These are phyloP conservation scores for Crenuchus spilurus DNA, from an alignment of 2,797 vertebrate genomes.

Conservation along the genomic window DNA sequence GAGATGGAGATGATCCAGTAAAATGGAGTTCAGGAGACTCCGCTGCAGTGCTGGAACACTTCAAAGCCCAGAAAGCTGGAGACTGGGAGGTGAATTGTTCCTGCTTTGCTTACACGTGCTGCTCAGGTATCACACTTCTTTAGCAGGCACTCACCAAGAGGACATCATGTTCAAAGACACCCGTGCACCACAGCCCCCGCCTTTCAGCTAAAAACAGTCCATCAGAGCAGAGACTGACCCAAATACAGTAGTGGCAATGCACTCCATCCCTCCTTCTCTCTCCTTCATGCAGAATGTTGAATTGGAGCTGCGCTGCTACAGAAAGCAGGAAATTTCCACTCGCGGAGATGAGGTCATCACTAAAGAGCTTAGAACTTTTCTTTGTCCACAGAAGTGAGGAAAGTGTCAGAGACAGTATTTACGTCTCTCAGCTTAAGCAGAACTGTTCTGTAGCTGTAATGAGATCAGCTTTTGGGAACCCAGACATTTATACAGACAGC, in stretches of 20 bases:
- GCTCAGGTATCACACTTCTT: neutral
- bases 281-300: conserved; percentile 40
- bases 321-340: conserved; percentile 58
- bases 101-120: neutral
- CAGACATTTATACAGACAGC: too few species aligned
- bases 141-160: neutral
- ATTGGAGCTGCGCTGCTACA: conserved; percentile 20
- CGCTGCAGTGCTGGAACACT: too few species aligned
- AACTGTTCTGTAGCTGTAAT: neutral
- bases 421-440: too few species aligned
- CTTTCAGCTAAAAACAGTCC: conserved; percentile 77
- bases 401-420: too few species aligned
- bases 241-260: conserved; percentile 58
- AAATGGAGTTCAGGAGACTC: too few species aligned
- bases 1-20: too few species aligned
- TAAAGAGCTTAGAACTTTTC: conserved; percentile 28
- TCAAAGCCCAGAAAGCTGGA: too few species aligned
- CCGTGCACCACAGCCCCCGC: conserved; percentile 6
- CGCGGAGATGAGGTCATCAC: conserved; percentile 57
- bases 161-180: conserved; percentile 12
- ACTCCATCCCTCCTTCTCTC: neutral
- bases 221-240: conserved; percentile 75
- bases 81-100: neutral
- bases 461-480: too few species aligned
- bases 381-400: too few species aligned